Conservation (phyloP, 2,888 invertebrate genomes). For the Smittia aterrima region DNA sequence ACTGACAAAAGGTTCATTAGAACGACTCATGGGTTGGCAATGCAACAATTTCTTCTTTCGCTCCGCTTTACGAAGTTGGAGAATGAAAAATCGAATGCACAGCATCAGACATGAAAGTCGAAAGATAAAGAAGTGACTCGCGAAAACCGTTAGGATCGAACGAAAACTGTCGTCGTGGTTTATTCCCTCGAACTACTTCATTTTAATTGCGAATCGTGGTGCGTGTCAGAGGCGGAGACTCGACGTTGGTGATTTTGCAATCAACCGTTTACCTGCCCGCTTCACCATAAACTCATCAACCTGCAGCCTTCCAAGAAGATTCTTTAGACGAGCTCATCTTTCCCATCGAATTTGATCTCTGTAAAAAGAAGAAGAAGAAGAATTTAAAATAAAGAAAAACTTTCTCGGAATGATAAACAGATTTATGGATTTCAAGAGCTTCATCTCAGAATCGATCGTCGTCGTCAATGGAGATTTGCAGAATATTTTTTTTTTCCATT, state of each 20-base stretch:
- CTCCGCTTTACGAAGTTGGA: background rate
- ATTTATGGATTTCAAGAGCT: background rate
- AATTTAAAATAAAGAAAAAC: background rate
- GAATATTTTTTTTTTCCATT: background rate
- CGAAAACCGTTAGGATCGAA: background rate
- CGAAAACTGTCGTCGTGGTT: background rate
- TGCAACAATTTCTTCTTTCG: background rate
- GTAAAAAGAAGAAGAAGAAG: slow-evolving; percentile 2
- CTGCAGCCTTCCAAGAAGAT: background rate
- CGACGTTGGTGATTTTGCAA: no score
- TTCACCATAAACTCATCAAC: background rate
- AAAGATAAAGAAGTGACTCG: slow-evolving; percentile 3
- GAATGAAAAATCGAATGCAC: background rate
- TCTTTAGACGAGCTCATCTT: background rate
- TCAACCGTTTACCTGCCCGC: background rate
- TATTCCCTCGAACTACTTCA: background rate
- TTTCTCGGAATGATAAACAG: slow-evolving; percentile 3
- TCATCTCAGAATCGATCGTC: background rate
- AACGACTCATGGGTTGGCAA: background rate
- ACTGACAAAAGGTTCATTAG: slow-evolving; percentile 24
- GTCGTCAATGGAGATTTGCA: background rate
- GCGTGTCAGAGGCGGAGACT: background rate
- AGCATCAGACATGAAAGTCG: background rate
- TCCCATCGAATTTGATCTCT: background rate
- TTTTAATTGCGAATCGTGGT: background rate